Percentiles rank a stretch among this genome's conserved stretches.
These are phyloP conservation scores for Oligia latruncula DNA, from an alignment of 2,888 invertebrate genomes.

Conservation along the genomic window DNA sequence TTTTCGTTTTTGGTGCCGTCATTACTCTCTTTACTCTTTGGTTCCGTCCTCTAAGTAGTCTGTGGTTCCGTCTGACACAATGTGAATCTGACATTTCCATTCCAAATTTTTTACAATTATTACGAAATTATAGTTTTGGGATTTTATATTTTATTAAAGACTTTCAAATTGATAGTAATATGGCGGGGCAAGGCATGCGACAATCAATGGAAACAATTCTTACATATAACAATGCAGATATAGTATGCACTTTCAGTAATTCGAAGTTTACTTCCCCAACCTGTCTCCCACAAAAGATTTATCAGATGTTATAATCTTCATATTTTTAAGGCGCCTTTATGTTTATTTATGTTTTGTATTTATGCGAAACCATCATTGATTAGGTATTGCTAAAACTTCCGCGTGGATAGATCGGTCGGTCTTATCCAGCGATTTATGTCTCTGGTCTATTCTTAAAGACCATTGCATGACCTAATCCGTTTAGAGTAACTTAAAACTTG, in stretches of 20 bases:
- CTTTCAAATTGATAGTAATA: conserved; percentile 40
- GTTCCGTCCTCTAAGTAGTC: too few species aligned
- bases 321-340: too few species aligned
- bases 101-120: conserved; percentile 7
- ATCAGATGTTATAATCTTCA: too few species aligned
- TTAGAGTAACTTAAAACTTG: neutral
- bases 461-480: neutral
- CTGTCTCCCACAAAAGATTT: too few species aligned
- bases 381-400: neutral
- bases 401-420: neutral
- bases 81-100: conserved; percentile 21
- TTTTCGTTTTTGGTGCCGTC: neutral
- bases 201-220: conserved; percentile 83
- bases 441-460: too few species aligned
- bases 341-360: neutral
- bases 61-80: conserved; percentile 10
- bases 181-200: conserved; percentile 53
- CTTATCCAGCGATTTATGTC: neutral
- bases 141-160: conserved; percentile 21
- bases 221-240: conserved; percentile 79
- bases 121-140: conserved; percentile 13
- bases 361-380: neutral
- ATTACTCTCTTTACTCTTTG: neutral
- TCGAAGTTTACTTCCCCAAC: neutral
- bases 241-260: conserved; percentile 65